Conservation (phyloP, 2,888 invertebrate species). For the Callinectes sapidus region DNA sequence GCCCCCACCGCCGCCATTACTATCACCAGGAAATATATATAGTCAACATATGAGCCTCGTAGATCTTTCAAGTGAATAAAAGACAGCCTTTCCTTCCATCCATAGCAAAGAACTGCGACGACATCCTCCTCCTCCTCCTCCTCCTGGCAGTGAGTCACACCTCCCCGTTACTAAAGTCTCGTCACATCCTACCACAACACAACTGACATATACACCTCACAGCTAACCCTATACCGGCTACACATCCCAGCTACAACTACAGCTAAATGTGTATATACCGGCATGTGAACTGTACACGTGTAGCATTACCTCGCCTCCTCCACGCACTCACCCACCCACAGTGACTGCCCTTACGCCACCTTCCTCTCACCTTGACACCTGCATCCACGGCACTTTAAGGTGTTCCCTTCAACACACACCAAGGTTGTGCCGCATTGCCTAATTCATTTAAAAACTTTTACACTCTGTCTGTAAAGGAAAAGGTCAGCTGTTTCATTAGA, state of each 20-base stretch:
- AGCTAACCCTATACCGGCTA: neutral
- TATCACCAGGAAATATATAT: neutral
- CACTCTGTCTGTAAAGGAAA: neutral
- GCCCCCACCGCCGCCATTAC: neutral
- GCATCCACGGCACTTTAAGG: neutral
- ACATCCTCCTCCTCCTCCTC: neutral
- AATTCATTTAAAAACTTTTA: constrained; percentile 9
- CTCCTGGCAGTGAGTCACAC: neutral
- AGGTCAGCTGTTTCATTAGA: constrained; percentile 19
- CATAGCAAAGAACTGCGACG: neutral
- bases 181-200: neutral
- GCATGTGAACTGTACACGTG: neutral
- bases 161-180: neutral
- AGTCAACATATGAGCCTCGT: neutral
- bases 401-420: neutral
- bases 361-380: neutral
- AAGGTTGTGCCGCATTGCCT: constrained; percentile 16
- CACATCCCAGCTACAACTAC: neutral
- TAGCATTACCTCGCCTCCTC: neutral
- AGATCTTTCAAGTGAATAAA: neutral
- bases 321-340: neutral
- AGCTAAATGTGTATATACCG: neutral
- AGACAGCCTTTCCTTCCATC: neutral
- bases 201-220: neutral
- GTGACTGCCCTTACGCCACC: neutral